Evolutionary conservation across 2,113 vertebrate species (phyloP).

Genomic region (Athene cunicularia): DNA sequence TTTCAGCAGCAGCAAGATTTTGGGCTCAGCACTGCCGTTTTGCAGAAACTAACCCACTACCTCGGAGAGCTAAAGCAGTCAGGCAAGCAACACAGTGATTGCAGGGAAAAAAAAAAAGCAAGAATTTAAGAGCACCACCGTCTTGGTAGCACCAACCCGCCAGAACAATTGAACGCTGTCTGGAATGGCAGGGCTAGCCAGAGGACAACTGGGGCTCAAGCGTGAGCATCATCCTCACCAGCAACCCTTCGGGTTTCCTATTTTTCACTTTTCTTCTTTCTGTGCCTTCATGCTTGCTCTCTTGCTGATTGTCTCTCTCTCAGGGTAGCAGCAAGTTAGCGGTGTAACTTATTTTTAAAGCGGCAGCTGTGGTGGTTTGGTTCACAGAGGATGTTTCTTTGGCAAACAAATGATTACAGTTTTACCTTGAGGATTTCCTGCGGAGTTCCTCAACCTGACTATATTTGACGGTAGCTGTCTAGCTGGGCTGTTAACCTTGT

Average conservation of each 20-base stretch:
- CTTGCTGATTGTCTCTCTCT: neutral
- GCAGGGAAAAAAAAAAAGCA: accelerated
- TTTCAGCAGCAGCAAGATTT: neutral
- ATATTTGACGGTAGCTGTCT: neutral
- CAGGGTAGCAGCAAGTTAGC: accelerated
- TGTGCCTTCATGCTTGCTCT: neutral
- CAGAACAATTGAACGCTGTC: too few species aligned
- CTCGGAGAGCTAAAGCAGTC: neutral
- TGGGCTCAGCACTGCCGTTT: neutral
- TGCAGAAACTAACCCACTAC: neutral
- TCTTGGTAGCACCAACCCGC: neutral
- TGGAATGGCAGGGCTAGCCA: neutral
- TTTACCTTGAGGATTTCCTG: neutral
- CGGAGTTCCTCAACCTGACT: neutral
- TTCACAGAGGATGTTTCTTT: neutral
- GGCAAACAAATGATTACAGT: neutral
- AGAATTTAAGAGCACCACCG: accelerated
- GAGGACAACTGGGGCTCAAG: neutral
- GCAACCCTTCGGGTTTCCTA: neutral
- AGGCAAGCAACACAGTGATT: neutral
- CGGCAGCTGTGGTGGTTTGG: neutral
- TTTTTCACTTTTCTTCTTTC: neutral
- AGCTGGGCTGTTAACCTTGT: neutral
- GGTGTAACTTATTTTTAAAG: neutral
- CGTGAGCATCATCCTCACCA: neutral